phyloP scores from a whole-genome alignment of 2,888 invertebrate species.

The Nomada fabriciana region DNA sequence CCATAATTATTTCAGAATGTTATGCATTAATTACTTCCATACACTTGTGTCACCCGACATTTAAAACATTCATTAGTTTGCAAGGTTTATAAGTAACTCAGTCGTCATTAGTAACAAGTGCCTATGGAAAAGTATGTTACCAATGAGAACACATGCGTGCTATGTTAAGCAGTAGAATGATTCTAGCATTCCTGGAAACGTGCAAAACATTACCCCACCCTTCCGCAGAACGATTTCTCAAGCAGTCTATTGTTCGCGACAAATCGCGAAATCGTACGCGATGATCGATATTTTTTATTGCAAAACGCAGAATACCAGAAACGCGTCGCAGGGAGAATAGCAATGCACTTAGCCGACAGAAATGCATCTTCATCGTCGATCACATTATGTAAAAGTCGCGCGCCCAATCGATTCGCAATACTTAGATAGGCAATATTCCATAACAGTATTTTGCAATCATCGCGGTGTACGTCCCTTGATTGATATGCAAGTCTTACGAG shows the following conservation, averaged over 20 bases:
- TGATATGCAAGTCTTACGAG: constrained; percentile 48
- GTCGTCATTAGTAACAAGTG: not conserved
- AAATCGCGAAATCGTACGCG: not conserved
- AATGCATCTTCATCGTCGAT: not conserved
- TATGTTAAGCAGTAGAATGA: not conserved
- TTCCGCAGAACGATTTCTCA: not conserved
- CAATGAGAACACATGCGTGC: too few relatives aligned
- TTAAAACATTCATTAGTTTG: too few relatives aligned
- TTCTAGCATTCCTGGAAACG: not conserved
- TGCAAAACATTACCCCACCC: not conserved
- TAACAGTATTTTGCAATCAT: constrained; percentile 42
- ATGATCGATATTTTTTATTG: not conserved
- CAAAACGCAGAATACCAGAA: not conserved
- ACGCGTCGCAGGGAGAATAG: not conserved
- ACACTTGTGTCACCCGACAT: too few relatives aligned
- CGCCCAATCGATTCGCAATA: constrained; percentile 2
- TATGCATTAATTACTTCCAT: too few relatives aligned
- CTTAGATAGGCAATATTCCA: constrained; percentile 33
- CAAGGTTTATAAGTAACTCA: too few relatives aligned
- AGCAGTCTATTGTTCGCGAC: not conserved
- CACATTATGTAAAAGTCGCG: constrained; percentile 19
- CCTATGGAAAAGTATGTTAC: too few relatives aligned
- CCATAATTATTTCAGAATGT: too few relatives aligned
- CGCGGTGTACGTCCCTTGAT: constrained; percentile 22
- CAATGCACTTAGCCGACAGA: not conserved